Evolutionary conservation across 53 echinoderm and acorn worm species (phyloP).

Genomic region (Zoroaster sp.): DNA sequence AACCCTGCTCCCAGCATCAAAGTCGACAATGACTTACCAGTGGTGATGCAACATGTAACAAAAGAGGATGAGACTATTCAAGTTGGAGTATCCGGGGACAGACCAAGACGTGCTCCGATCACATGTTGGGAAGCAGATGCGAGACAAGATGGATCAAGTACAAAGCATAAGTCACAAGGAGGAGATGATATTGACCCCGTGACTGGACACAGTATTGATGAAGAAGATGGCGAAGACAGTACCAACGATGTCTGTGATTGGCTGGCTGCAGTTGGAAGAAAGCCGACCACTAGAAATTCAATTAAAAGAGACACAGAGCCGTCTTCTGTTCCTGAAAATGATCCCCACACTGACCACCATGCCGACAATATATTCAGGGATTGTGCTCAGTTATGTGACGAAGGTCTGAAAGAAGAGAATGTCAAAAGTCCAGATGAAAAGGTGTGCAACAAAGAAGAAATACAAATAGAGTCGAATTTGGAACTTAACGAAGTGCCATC

Average conservation of each 20-base stretch:
- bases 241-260: neutral
- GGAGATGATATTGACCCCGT: too few species aligned
- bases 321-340: neutral
- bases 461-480: neutral
- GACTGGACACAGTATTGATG: neutral
- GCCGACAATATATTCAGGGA: too few species aligned
- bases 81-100: neutral
- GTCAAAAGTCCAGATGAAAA: neutral
- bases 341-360: neutral
- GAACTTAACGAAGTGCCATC: neutral
- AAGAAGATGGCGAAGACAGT: neutral
- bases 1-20: too few species aligned
- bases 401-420: neutral
- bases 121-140: neutral
- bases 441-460: neutral
- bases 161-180: neutral
- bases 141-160: neutral
- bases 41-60: neutral
- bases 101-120: neutral
- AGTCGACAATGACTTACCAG: too few species aligned
- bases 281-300: slow-evolving; percentile 8
- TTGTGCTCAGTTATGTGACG: too few species aligned
- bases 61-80: neutral
- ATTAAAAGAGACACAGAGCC: neutral
- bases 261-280: neutral